These are phyloP conservation scores for Cepaea hortensis DNA, from an alignment of 2,888 invertebrate genomes.

Conservation along the genomic window DNA sequence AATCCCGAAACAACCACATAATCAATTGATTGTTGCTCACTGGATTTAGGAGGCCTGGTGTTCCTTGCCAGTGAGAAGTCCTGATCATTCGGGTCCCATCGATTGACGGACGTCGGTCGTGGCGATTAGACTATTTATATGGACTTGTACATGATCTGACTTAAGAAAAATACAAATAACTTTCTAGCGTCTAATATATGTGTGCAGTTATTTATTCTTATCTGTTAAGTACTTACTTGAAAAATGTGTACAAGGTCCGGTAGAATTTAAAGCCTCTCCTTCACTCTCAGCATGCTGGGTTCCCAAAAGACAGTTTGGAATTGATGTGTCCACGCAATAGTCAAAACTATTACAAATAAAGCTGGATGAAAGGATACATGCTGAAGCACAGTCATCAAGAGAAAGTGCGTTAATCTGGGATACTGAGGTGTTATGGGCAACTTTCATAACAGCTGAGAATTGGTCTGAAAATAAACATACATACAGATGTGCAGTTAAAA, in stretches of 20 bases:
- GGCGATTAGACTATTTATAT: too few relatives aligned
- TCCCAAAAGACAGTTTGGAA: conserved; percentile 75
- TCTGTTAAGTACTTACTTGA: conserved; percentile 78
- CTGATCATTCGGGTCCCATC: too few relatives aligned
- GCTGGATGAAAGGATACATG: conserved; percentile 56
- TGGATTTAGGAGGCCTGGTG: too few relatives aligned
- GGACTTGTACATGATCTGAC: too few relatives aligned
- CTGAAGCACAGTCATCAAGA: conserved; percentile 57
- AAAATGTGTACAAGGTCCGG: conserved; percentile 9
- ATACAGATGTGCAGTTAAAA: not conserved
- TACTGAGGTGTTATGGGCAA: conserved; percentile 54
- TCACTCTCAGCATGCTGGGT: conserved; percentile 76
- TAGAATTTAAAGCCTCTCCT: conserved; percentile 60
- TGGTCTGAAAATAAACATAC: not conserved
- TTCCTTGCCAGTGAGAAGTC: too few relatives aligned
- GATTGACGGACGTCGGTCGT: too few relatives aligned
- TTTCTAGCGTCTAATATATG: too few relatives aligned
- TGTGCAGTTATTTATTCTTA: not conserved
- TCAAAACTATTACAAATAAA: conserved; percentile 64
- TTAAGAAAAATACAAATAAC: too few relatives aligned
- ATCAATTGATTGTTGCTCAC: too few relatives aligned
- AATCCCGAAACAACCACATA: too few relatives aligned
- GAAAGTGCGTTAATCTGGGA: conserved; percentile 50
- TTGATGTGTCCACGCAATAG: conserved; percentile 54
- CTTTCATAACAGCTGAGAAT: conserved; percentile 24